A percentile compares a stretch with the other conserved stretches of the same genome.
Conservation (phyloP, 2,888 invertebrate species). For the Plusia festucae region DNA sequence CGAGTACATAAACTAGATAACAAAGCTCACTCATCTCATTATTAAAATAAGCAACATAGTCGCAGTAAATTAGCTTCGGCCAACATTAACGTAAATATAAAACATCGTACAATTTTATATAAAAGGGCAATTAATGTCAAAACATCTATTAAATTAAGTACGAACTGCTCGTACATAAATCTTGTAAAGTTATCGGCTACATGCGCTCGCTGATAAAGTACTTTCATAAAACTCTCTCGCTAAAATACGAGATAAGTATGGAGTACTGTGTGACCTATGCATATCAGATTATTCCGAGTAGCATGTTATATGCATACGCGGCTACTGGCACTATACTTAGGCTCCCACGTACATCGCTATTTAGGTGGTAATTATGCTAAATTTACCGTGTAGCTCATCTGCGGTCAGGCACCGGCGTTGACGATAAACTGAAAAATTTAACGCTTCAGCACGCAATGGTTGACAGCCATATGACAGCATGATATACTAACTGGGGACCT, state of each 20-base stretch:
- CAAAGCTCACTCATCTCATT: conserved; percentile 41
- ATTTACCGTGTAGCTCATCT: conserved; percentile 69
- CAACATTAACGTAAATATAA: conserved; percentile 30
- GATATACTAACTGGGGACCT: conserved; percentile 13
- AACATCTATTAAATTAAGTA: conserved; percentile 39
- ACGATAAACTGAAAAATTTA: conserved; percentile 56
- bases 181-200: conserved; percentile 42
- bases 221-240: conserved; percentile 39
- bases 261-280: conserved; percentile 30
- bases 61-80: conserved; percentile 19
- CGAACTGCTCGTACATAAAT: conserved; percentile 44
- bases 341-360: conserved; percentile 54
- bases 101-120: conserved; percentile 29
- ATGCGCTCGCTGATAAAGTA: conserved; percentile 40
- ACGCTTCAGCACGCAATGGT: conserved; percentile 51
- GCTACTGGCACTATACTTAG: conserved; percentile 47
- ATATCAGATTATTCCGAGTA: conserved; percentile 31
- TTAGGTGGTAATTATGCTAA: conserved; percentile 69
- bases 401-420: conserved; percentile 39
- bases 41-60: conserved; percentile 28
- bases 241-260: conserved; percentile 42
- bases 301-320: conserved; percentile 23
- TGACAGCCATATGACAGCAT: conserved; percentile 41
- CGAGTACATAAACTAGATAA: conserved; percentile 61
- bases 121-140: conserved; percentile 33